phyloP scores from a whole-genome alignment of 2,888 invertebrate species.

The Heliconius ethilla region DNA sequence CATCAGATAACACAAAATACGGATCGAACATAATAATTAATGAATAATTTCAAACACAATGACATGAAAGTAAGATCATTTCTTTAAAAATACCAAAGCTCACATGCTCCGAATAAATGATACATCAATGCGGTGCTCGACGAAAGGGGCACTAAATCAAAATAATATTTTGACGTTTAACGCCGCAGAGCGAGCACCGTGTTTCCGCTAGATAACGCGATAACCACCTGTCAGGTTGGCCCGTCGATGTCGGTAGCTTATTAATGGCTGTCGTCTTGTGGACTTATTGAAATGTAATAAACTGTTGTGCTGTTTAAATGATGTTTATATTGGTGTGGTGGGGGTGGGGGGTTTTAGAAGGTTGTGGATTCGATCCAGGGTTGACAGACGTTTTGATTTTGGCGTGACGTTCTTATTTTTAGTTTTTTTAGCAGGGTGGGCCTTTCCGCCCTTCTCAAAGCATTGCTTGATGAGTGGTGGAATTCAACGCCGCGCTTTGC shows the following conservation, averaged over 20 bases:
- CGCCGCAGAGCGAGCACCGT: slow-evolving; percentile 51
- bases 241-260: slow-evolving; percentile 73
- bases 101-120: slow-evolving; percentile 78
- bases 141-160: slow-evolving; percentile 78
- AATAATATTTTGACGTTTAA: slow-evolving; percentile 78
- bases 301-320: background rate
- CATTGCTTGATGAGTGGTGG: too few relatives aligned
- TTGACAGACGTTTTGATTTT: too few relatives aligned
- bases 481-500: too few relatives aligned
- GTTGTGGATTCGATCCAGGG: too few relatives aligned
- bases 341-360: background rate
- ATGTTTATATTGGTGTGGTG: background rate
- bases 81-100: slow-evolving; percentile 74
- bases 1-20: slow-evolving; percentile 75
- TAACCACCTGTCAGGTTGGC: slow-evolving; percentile 76
- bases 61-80: slow-evolving; percentile 80
- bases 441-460: too few relatives aligned
- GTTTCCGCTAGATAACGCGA: slow-evolving; percentile 79
- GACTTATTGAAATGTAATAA: slow-evolving; percentile 46
- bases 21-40: slow-evolving; percentile 72
- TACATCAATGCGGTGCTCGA: slow-evolving; percentile 78
- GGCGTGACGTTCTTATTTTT: too few relatives aligned
- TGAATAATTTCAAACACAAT: slow-evolving; percentile 73
- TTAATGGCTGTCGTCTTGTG: slow-evolving; percentile 71
- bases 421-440: too few relatives aligned